phyloP scores from a whole-genome alignment of 2,888 invertebrate species.

The Chloroclysta siterata region DNA sequence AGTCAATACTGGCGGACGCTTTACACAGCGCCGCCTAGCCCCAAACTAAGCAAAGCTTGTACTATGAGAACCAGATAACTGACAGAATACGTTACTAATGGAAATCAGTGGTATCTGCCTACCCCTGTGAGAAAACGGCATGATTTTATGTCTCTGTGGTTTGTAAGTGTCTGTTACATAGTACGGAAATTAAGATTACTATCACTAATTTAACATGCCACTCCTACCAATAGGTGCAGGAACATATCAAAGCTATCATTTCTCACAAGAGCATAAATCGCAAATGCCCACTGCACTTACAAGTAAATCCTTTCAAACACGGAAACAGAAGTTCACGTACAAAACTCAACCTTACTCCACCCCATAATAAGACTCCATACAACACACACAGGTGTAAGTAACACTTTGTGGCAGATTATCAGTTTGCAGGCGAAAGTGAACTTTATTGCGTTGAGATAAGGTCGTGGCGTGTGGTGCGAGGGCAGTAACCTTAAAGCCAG shows the following conservation, averaged over 20 bases:
- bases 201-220: slow-evolving; percentile 12
- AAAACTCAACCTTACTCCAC: slow-evolving; percentile 12
- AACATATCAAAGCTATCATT: slow-evolving; percentile 32
- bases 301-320: slow-evolving; percentile 17
- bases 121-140: neutral
- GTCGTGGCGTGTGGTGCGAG: slow-evolving; percentile 29
- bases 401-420: slow-evolving; percentile 11
- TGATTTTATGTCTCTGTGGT: neutral
- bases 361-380: slow-evolving; percentile 6
- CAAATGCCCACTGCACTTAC: slow-evolving; percentile 17
- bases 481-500: slow-evolving; percentile 46
- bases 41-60: no score
- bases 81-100: neutral
- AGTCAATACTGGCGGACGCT: no score
- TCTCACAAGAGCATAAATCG: slow-evolving; percentile 26
- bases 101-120: neutral
- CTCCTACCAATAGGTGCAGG: slow-evolving; percentile 14
- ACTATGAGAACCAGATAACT: no score
- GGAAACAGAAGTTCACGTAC: slow-evolving; percentile 5
- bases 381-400: slow-evolving; percentile 8
- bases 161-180: slow-evolving; percentile 1
- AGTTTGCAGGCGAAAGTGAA: slow-evolving; percentile 24
- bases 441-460: slow-evolving; percentile 27
- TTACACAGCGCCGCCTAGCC: no score
- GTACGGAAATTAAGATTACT: slow-evolving; percentile 3